A percentile compares a stretch with the other conserved stretches of the same genome.
Conservation (phyloP, 2,113 vertebrate species). For the Rhombomys opimus region DNA sequence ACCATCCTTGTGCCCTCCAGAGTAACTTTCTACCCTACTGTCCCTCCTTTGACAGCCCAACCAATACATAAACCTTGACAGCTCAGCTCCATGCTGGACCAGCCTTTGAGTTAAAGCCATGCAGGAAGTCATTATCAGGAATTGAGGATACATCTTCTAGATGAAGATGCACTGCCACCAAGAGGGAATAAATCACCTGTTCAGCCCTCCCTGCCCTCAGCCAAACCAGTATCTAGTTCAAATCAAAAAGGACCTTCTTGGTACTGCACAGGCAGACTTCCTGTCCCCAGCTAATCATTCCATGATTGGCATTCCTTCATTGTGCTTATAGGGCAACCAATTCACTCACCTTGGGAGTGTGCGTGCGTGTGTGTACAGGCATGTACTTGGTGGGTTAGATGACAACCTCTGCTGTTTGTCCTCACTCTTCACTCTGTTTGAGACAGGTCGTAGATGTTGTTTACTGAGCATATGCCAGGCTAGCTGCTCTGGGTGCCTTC, state of each 20-base stretch:
- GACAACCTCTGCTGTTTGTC: neutral
- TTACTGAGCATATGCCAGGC: neutral
- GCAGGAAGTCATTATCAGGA: conserved; percentile 39
- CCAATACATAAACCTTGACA: neutral
- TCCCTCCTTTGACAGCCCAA: neutral
- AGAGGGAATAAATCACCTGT: conserved; percentile 36
- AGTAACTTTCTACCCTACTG: neutral
- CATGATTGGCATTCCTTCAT: neutral
- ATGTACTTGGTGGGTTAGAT: neutral
- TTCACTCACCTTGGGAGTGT: neutral
- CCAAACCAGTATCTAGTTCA: neutral
- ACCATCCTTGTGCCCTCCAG: neutral
- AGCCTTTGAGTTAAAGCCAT: conserved; percentile 55
- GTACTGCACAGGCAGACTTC: neutral
- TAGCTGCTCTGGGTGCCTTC: neutral
- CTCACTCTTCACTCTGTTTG: no score
- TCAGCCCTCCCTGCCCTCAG: neutral
- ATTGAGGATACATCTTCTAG: conserved; percentile 58
- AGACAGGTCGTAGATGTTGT: neutral
- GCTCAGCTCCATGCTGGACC: conserved; percentile 4
- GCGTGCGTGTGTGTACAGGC: neutral
- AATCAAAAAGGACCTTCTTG: neutral
- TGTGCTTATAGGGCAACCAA: neutral
- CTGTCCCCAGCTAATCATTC: neutral
- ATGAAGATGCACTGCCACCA: conserved; percentile 60